Evolutionary conservation across 2,888 invertebrate genomes (phyloP).

Genomic region (Tachystola acroxantha): DNA sequence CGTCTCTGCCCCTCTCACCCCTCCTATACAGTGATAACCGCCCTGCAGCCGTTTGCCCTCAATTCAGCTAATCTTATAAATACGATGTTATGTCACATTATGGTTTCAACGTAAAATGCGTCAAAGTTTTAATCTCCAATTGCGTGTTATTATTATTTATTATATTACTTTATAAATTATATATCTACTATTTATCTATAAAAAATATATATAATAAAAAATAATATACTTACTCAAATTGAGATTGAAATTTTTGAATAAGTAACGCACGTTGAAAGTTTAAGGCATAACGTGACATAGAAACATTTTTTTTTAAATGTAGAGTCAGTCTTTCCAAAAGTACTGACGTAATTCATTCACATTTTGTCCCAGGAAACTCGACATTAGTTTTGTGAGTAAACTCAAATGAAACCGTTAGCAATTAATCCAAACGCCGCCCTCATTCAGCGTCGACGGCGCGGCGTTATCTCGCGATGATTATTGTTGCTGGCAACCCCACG

Average conservation of each 20-base stretch:
- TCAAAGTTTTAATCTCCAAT: not conserved
- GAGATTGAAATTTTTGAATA: too few species aligned
- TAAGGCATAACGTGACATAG: too few species aligned
- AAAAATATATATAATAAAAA: too few species aligned
- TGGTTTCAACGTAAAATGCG: not conserved
- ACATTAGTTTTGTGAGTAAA: too few species aligned
- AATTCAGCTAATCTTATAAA: not conserved
- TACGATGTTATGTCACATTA: not conserved
- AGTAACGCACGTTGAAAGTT: too few species aligned
- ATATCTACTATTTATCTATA: too few species aligned
- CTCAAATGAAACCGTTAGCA: slow-evolving; percentile 19
- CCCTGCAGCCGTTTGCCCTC: slow-evolving; percentile 4
- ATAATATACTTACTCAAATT: too few species aligned
- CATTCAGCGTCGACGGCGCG: slow-evolving; percentile 12
- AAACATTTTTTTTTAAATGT: too few species aligned
- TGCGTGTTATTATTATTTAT: not conserved
- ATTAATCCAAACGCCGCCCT: slow-evolving; percentile 24
- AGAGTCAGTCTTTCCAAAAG: too few species aligned
- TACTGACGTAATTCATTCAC: too few species aligned
- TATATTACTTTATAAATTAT: too few species aligned
- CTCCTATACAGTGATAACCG: slow-evolving; percentile 30
- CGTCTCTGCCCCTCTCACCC: slow-evolving; percentile 28
- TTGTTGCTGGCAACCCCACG: slow-evolving; percentile 14
- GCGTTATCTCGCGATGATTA: slow-evolving; percentile 20
- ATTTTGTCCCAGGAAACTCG: too few species aligned